Evolutionary conservation across 1,140 invertebrate species (phyloP).

Genomic region (Nephila pilipes): DNA sequence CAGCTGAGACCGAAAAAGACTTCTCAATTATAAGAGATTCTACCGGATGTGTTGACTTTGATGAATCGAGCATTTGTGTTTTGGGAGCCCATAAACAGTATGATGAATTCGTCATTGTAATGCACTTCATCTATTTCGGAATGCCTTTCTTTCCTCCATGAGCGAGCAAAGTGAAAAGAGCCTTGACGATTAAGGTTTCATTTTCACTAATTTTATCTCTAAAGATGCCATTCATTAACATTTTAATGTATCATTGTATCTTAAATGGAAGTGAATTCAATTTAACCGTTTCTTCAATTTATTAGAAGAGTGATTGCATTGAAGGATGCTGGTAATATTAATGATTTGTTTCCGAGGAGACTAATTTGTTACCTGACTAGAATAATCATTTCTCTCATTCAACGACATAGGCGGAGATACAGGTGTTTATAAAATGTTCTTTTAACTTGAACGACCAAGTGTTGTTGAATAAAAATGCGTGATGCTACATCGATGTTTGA

Average conservation of each 20-base stretch:
- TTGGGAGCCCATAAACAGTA: not conserved
- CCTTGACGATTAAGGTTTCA: conserved; percentile 7
- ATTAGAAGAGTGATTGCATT: not conserved
- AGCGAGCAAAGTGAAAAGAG: conserved; percentile 4
- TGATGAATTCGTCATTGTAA: conserved; percentile 38
- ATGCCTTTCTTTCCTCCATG: not conserved
- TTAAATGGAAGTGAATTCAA: not conserved
- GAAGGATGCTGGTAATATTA: not conserved
- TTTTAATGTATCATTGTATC: conserved; percentile 10
- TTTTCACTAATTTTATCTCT: not conserved
- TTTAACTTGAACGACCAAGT: not conserved
- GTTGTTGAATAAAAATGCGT: too few relatives aligned
- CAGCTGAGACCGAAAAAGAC: not conserved
- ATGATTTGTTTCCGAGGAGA: not conserved
- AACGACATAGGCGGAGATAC: not conserved
- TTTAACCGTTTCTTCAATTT: not conserved
- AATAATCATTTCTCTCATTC: not conserved
- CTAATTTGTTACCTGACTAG: not conserved
- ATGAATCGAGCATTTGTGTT: conserved; percentile 56
- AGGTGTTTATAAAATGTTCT: not conserved
- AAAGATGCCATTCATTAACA: not conserved
- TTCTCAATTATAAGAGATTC: not conserved
- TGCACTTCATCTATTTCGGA: not conserved
- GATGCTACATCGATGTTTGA: too few relatives aligned
- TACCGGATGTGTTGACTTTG: conserved; percentile 60